These are phyloP conservation scores for Telmatherina bonti DNA, from an alignment of 2,797 vertebrate species.

Conservation along the genomic window DNA sequence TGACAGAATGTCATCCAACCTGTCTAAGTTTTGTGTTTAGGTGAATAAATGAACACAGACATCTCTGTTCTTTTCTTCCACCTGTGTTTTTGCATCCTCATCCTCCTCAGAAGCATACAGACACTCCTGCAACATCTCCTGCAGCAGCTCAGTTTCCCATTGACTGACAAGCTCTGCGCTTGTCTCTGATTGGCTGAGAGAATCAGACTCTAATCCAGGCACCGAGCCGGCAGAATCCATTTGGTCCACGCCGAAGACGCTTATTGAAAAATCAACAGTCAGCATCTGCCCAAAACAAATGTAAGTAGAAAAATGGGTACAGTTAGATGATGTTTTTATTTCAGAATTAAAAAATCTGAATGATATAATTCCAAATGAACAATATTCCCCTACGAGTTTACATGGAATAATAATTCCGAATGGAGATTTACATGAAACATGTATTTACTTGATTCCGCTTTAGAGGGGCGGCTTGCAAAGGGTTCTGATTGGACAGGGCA, in stretches of 20 bases:
- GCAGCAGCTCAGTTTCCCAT: slow-evolving; percentile 83
- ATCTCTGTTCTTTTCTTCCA: slow-evolving; percentile 13
- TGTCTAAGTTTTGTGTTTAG: neutral
- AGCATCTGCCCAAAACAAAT: slow-evolving; percentile 72
- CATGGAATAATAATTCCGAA: too few relatives aligned
- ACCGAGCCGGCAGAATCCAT: slow-evolving; percentile 59
- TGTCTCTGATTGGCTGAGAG: slow-evolving; percentile 61
- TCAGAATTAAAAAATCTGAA: too few relatives aligned
- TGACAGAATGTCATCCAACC: neutral
- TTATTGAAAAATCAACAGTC: slow-evolving; percentile 78
- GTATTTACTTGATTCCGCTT: too few relatives aligned
- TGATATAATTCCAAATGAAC: too few relatives aligned
- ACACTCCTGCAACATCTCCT: slow-evolving; percentile 81
- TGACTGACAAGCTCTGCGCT: slow-evolving; percentile 63
- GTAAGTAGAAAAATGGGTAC: neutral
- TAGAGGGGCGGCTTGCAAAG: too few relatives aligned
- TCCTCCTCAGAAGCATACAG: slow-evolving; percentile 21
- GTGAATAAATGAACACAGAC: neutral
- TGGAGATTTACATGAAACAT: too few relatives aligned
- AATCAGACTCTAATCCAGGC: slow-evolving; percentile 38
- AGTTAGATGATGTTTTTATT: too few relatives aligned
- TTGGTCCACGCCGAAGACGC: slow-evolving; percentile 64
- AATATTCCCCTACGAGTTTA: too few relatives aligned
- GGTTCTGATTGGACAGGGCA: too few relatives aligned
- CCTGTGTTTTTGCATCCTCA: slow-evolving; percentile 35